Base-by-base conservation (phyloP, 2,888 invertebrate species). In the Drosophila niveifrons region DNA sequence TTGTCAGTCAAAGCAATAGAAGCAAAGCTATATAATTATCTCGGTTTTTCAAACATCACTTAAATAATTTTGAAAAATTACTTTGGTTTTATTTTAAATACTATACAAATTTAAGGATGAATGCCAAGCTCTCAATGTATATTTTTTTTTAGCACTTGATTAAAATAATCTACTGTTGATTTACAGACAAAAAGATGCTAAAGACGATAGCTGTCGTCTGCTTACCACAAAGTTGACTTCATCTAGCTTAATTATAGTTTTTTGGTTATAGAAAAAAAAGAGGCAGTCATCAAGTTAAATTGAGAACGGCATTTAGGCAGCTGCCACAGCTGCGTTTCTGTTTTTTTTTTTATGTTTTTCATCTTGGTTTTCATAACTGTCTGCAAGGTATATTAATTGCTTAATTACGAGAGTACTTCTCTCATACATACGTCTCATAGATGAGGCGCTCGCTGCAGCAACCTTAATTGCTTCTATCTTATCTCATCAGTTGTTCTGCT, bases 391-490 rank as follows among this genome's bases (percentile, higher is more conserved):
- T 44, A 73, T 72, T 73, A 73, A 73, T 73, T 68, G 74, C 59
- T 64, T 68, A 68, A 73, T 73, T 73, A 56, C 63, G 36, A 52
- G 36, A 52, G 58, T 8, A 41, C 39, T 13, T 11, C 23, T 23
- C 23, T 23, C 36, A 6, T 36, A 56, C 36, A 6, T 36, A 56
- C 31, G 13, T 56, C 44, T 56, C 63, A 36, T 29, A 58, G 72
- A 71, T 66, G 59, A 57, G 39, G 48, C 17, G 46, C 59, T 52
- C 23, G 36, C 11, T 10, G 71, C 44, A 59, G 41, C 71, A 64
- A 52, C 63, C 56, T 58, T 73, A 73, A 73, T 73, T 73, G 56
- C 74, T n/a, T 63, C 28, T 73, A 73, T 73, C 73, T 74, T 57
- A 74, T 74, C 73, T 57, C 64, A 74, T 64, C 68, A 50, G 10